Base-by-base conservation (phyloP, 1,140 invertebrate species). In the Nixonia krombeini region DNA sequence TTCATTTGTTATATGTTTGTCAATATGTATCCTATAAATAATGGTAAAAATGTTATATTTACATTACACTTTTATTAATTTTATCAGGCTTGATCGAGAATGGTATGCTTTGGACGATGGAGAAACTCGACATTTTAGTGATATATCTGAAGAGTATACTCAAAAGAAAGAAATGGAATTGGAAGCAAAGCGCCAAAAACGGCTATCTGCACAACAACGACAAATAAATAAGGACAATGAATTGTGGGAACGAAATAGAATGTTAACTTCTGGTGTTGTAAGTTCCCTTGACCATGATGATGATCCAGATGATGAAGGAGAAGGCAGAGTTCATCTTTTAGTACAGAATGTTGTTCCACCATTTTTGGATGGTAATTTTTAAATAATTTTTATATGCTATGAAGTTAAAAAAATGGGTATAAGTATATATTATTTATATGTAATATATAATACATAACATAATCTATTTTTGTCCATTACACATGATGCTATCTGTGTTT, bases 271-370 rank as follows among this genome's bases (percentile, higher is more conserved):
- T 52, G 96, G 96, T 44, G 96, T 98, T 7, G 96, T 99, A 0
- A 92, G 92, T 70, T 93, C 93, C 28, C 88, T 96, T 1, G 94
- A 94, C 68, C 90, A 94, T 42, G 96, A 96, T 76, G 94, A 97
- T 68, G 95, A 99, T 80, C 93, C 96, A 77, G 95, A 95, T 71
- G 96, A 99, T 75, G 94, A 93, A 70, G 90, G 88, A 75, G 96
- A 97, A 86, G 96, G 95, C 21, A 86, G 97, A 53, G 97, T 99
- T 0, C 97, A 99, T 87, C 84, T 99, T 4, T 85, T 99, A 9
- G 97, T 99, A 0, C 97, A 99, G 78, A 99, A 99, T 81, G 97
- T 99, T 44, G 95, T 99, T 2, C 98, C 98, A 1, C 98, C 98
- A 4, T 99, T 99, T 85, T 86, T 99, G 1, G 98, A 99, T 87